Evolutionary conservation across 2,113 vertebrate species (phyloP).

Genomic region (Lucifuga dentata): DNA sequence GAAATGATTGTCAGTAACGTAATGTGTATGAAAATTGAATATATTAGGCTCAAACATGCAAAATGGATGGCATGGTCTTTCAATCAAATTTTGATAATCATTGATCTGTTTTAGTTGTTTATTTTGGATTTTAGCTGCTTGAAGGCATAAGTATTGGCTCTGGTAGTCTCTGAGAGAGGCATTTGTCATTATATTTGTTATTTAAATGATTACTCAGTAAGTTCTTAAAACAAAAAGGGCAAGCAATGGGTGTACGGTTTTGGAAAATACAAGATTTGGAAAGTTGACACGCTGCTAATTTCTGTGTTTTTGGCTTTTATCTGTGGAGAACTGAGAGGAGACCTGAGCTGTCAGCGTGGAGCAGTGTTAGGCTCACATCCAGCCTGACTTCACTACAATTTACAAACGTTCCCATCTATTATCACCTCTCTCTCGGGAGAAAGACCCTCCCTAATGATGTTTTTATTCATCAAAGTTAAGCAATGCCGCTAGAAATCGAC

Average conservation of each 20-base stretch:
- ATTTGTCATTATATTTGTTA: too few relatives aligned
- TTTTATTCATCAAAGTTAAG: constrained; percentile 30
- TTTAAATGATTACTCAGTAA: too few relatives aligned
- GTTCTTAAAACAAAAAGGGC: not conserved
- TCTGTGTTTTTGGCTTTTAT: not conserved
- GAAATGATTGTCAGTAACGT: too few relatives aligned
- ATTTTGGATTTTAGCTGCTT: too few relatives aligned
- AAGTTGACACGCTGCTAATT: not conserved
- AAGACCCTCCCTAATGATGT: constrained; percentile 1
- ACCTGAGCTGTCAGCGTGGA: not conserved
- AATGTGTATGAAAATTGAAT: too few relatives aligned
- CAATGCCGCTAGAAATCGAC: constrained; percentile 6
- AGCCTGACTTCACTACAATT: constrained; percentile 31
- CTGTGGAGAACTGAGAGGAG: constrained; percentile 19
- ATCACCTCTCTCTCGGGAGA: not conserved
- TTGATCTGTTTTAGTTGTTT: too few relatives aligned
- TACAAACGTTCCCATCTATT: constrained; percentile 10
- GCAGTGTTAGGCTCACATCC: not conserved
- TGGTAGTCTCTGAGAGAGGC: too few relatives aligned
- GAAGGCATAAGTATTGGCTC: too few relatives aligned
- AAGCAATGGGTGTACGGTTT: not conserved
- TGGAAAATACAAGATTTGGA: not conserved
- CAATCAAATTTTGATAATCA: too few relatives aligned
- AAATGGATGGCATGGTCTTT: too few relatives aligned
- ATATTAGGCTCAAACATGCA: too few relatives aligned